Conservation (phyloP, 2,888 invertebrate genomes). For the Epirrhoe alternata region DNA sequence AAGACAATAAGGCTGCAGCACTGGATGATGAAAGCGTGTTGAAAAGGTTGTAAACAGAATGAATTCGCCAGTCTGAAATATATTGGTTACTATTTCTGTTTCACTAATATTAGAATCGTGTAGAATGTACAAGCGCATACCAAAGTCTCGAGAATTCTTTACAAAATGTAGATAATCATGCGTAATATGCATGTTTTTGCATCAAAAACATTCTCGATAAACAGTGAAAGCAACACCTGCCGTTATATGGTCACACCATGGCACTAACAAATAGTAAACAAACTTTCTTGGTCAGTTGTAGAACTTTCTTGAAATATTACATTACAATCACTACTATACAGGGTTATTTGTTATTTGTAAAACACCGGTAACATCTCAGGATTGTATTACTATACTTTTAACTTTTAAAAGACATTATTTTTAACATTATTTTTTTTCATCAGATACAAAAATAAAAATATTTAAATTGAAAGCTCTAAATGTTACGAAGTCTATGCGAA, state of each 20-base stretch:
- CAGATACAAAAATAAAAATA: too few species aligned
- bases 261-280: conserved; percentile 38
- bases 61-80: neutral
- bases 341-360: neutral
- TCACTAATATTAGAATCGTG: neutral
- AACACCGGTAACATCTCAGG: neutral
- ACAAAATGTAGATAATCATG: neutral
- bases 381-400: neutral
- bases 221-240: conserved; percentile 31
- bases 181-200: neutral
- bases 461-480: too few species aligned
- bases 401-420: too few species aligned
- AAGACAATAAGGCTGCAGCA: too few species aligned
- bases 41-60: neutral
- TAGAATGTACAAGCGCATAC: neutral
- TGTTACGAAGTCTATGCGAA: too few species aligned
- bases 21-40: too few species aligned
- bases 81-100: neutral
- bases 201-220: conserved; percentile 10
- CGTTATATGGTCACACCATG: conserved; percentile 31
- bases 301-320: conserved; percentile 30
- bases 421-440: too few species aligned
- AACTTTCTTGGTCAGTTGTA: conserved; percentile 24
- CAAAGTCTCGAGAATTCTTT: neutral
- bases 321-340: conserved; percentile 4